Conservation (phyloP, 2,888 invertebrate species). For the Calameuta pallipes region DNA sequence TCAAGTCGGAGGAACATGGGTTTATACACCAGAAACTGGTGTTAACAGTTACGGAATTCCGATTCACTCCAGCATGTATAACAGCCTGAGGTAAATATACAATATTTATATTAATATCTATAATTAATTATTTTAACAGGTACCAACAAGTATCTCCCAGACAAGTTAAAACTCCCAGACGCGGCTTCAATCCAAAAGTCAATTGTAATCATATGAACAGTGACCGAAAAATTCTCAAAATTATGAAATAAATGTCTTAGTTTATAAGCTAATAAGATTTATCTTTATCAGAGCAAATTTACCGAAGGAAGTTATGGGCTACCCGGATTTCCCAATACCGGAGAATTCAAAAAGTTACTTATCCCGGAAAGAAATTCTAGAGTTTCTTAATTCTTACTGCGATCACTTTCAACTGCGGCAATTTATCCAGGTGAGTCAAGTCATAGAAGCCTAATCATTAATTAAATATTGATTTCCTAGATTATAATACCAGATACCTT, state of each 20-base stretch:
- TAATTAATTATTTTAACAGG: neutral
- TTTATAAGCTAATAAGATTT: neutral
- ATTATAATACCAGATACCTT: slow-evolving; percentile 6
- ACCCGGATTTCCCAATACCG: slow-evolving; percentile 85
- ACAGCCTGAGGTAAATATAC: slow-evolving; percentile 79
- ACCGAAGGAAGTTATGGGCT: slow-evolving; percentile 94
- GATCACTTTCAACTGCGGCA: slow-evolving; percentile 75
- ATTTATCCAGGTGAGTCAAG: slow-evolving; percentile 71
- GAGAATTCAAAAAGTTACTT: slow-evolving; percentile 80
- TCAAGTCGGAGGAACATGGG: slow-evolving; percentile 91
- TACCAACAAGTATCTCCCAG: neutral
- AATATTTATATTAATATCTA: neutral
- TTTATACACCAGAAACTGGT: slow-evolving; percentile 82
- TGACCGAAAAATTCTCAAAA: too few species aligned
- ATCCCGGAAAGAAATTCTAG: slow-evolving; percentile 77
- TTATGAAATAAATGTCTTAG: neutral
- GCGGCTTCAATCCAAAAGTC: too few species aligned
- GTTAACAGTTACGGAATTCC: slow-evolving; percentile 82
- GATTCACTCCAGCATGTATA: slow-evolving; percentile 93
- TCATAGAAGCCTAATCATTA: neutral
- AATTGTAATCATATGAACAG: too few species aligned
- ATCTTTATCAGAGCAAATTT: slow-evolving; percentile 83
- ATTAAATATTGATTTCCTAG: neutral
- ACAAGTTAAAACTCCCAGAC: too few species aligned
- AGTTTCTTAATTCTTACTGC: slow-evolving; percentile 79